phyloP scores from a whole-genome alignment of 2,888 invertebrate genomes.

The Dromius quadrimaculatus region DNA sequence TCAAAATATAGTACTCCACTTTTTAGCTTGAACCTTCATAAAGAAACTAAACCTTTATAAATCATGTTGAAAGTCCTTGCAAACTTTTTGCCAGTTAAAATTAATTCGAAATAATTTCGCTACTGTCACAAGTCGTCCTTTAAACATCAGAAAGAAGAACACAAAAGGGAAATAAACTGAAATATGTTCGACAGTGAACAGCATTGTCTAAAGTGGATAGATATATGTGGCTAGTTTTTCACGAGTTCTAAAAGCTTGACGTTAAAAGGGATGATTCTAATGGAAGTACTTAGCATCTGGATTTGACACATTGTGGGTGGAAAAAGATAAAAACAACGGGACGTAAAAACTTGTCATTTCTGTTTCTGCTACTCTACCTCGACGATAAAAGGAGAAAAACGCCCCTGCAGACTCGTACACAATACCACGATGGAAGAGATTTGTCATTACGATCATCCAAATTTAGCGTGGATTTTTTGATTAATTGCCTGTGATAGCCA shows the following conservation, averaged over 20 bases:
- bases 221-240: slow-evolving; percentile 38
- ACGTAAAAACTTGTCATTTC: slow-evolving; percentile 28
- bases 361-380: slow-evolving; percentile 7
- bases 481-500: slow-evolving; percentile 12
- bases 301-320: slow-evolving; percentile 40
- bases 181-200: slow-evolving; percentile 35
- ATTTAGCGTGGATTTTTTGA: not conserved
- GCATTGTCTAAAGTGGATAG: not conserved
- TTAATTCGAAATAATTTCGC: slow-evolving; percentile 9
- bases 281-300: slow-evolving; percentile 45
- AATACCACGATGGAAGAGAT: not conserved
- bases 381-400: not conserved
- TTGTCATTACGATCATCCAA: not conserved
- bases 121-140: not conserved
- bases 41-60: no score
- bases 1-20: no score
- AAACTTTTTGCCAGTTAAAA: not conserved
- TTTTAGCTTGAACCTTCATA: no score
- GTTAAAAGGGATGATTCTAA: slow-evolving; percentile 42
- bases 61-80: no score
- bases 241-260: slow-evolving; percentile 42
- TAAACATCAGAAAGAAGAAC: slow-evolving; percentile 9
- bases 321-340: slow-evolving; percentile 38
- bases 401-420: not conserved
- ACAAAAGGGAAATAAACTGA: slow-evolving; percentile 19